Base-by-base conservation (phyloP, 53 echinoderm and acorn worm genomes). In the Antedon mediterranea region DNA sequence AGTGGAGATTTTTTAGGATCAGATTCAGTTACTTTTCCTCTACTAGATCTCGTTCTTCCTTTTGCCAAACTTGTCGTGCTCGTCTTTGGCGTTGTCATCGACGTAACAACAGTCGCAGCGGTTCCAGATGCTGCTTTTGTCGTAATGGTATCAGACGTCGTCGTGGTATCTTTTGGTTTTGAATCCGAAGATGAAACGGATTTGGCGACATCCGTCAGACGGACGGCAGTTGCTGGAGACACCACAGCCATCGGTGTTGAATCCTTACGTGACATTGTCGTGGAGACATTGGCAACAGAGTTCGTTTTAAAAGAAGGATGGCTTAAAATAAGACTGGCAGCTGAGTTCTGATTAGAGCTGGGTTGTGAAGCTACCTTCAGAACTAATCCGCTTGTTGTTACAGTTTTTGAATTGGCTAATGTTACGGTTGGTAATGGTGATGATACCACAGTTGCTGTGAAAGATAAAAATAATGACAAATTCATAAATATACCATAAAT, bases 1-100 rank as follows among this genome's bases (percentile, higher is more conserved):
- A 98, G 83, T 0, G 93, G 87, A 28, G 98, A 98, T 18, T 83
- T 85, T 57, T 57, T 57, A 1, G 57, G 57, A 15, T 57, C 57
- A 8, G 20, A 26, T 2, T 57, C 9, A 2, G 1, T 26, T 57
- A 23, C 2, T 18, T 57, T 57, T 57, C 23, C 57, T 57, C 23
- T 57, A 5, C 9, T 2, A 5, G 20, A 15, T 26, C 57, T 57
- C 26, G 26, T 15, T 18, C 57, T 57, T 57, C 57, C 57, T 57
- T 18, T 57, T 57, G 57, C 3, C 20, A 57, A 57, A 57, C 57
- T 57, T 11, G 57, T 57, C 26, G 57, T 57, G 26, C 57, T 57
- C 14, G 84, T 83, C 31, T 41, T 43, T 4, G 78, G 84, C 43
- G 79, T 43, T 41, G 78, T 73, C 26, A 43, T 43, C 28, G 78